These are phyloP conservation scores for Triplophysa siluroides DNA, from an alignment of 2,113 vertebrate genomes.

Conservation along the genomic window DNA sequence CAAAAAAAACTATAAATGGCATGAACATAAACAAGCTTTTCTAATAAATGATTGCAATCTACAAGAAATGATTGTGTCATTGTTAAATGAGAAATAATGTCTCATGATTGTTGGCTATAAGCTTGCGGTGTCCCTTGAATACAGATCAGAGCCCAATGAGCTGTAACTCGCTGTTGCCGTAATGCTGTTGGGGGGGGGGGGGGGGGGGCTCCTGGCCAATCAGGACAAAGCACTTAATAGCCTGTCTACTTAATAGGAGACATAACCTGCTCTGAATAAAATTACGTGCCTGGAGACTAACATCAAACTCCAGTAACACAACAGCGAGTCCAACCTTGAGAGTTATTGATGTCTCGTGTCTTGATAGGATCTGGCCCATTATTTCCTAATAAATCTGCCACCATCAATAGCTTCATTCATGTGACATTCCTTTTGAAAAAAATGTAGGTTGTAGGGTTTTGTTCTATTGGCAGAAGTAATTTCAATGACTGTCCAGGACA, in stretches of 20 bases:
- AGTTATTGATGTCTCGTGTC: conserved; percentile 55
- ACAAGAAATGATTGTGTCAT: conserved; percentile 30
- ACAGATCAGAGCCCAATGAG: conserved; percentile 46
- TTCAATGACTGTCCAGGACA: conserved; percentile 34
- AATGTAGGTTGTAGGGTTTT: not conserved
- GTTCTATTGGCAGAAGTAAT: conserved; percentile 11
- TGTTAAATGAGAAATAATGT: conserved; percentile 49
- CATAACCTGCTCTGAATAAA: conserved; percentile 48
- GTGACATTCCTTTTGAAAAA: conserved; percentile 32
- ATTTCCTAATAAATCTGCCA: conserved; percentile 59
- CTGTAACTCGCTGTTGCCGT: conserved; percentile 23
- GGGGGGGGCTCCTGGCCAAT: conserved; percentile 12
- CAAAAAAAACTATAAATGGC: conserved; percentile 17
- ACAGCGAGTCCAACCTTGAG: conserved; percentile 55
- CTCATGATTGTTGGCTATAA: conserved; percentile 40
- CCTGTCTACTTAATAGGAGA: conserved; percentile 39
- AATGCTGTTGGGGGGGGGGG: not conserved
- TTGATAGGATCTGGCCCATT: conserved; percentile 61
- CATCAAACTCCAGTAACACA: conserved; percentile 40
- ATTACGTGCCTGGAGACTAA: conserved; percentile 49
- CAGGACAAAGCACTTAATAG: conserved; percentile 38
- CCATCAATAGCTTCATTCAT: conserved; percentile 42
- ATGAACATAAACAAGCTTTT: not conserved
- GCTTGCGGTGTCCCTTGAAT: conserved; percentile 39
- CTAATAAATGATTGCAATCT: conserved; percentile 11